Conservation (phyloP, 1,140 invertebrate species). For the Hyphantria cunea region DNA sequence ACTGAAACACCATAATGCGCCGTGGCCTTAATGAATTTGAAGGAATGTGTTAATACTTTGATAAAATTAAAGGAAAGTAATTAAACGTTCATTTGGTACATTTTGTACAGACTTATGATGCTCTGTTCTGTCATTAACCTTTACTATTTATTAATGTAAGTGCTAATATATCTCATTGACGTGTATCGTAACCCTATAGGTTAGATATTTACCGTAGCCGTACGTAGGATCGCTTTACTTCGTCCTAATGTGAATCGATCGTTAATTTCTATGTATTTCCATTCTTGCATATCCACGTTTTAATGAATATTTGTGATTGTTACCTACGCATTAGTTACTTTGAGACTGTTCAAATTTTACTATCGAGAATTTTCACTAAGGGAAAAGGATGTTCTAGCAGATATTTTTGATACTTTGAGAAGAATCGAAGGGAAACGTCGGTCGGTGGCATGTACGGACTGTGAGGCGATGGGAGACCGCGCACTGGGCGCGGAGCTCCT, state of each 20-base stretch:
- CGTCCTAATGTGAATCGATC: slow-evolving; percentile 61
- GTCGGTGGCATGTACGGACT: slow-evolving; percentile 41
- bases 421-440: slow-evolving; percentile 74
- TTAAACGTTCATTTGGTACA: slow-evolving; percentile 46
- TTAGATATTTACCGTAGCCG: slow-evolving; percentile 70
- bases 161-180: slow-evolving; percentile 50
- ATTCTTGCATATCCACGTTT: slow-evolving; percentile 78
- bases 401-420: slow-evolving; percentile 81
- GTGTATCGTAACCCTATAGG: slow-evolving; percentile 54
- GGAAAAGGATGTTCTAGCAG: slow-evolving; percentile 80
- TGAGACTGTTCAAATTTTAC: slow-evolving; percentile 79
- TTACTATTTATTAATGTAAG: slow-evolving; percentile 57
- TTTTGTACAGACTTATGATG: slow-evolving; percentile 68
- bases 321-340: slow-evolving; percentile 80
- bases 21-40: slow-evolving; percentile 80
- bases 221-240: slow-evolving; percentile 74
- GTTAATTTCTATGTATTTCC: slow-evolving; percentile 71
- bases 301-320: slow-evolving; percentile 73
- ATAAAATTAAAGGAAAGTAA: slow-evolving; percentile 55
- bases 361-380: slow-evolving; percentile 78
- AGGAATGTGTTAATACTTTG: slow-evolving; percentile 74
- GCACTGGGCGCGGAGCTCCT: neutral
- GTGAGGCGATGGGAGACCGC: slow-evolving; percentile 37
- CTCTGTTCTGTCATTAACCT: slow-evolving; percentile 56
- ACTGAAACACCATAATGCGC: slow-evolving; percentile 80